Conservation (phyloP, 2,797 vertebrate species). For the Sphenodon punctatus region DNA sequence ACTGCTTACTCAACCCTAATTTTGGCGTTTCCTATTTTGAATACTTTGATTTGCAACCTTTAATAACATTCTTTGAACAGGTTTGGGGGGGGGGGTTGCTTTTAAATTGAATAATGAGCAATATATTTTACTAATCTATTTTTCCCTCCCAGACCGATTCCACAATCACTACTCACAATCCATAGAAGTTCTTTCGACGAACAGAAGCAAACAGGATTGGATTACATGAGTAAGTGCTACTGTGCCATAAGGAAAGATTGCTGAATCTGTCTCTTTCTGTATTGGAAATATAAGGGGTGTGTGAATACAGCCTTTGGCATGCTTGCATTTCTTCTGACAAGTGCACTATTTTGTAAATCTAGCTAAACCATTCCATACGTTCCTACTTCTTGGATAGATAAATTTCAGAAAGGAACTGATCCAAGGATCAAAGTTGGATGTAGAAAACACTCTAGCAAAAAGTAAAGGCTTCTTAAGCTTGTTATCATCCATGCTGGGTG, state of each 20-base stretch:
- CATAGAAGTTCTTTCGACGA: background rate
- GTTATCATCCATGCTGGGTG: background rate
- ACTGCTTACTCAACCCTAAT: no score
- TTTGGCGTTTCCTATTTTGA: no score
- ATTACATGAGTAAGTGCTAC: background rate
- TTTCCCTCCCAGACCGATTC: background rate
- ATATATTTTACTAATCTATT: background rate
- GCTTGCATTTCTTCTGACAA: background rate
- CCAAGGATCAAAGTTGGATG: constrained; percentile 5
- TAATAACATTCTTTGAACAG: no score
- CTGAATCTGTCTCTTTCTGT: background rate
- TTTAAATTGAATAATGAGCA: background rate
- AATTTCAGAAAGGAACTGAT: background rate
- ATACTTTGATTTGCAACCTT: no score
- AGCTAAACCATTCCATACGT: background rate
- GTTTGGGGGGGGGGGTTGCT: background rate
- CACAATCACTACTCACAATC: background rate
- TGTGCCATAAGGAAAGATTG: background rate
- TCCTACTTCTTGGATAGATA: background rate
- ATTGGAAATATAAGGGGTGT: background rate
- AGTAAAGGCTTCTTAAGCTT: background rate
- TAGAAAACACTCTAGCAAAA: background rate
- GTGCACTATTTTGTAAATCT: background rate
- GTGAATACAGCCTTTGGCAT: background rate
- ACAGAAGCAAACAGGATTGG: background rate